These are phyloP conservation scores for Baccha elongata DNA, from an alignment of 2,888 invertebrate genomes.

Conservation along the genomic window DNA sequence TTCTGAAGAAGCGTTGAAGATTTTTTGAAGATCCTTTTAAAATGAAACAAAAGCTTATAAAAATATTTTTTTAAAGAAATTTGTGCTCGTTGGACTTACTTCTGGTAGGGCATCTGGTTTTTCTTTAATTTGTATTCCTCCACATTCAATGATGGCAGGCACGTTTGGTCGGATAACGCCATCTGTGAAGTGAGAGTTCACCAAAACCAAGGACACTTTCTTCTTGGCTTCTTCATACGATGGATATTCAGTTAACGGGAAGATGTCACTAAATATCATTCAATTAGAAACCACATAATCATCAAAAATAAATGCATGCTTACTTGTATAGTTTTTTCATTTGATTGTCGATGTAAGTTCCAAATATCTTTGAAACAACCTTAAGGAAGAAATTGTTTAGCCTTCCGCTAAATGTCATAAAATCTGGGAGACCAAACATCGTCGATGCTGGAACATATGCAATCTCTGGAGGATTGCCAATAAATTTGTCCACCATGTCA, in stretches of 20 bases:
- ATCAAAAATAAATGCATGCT: background rate
- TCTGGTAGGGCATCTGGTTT: conserved; percentile 74
- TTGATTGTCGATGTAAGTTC: background rate
- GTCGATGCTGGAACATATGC: conserved; percentile 31
- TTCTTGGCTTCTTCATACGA: conserved; percentile 75
- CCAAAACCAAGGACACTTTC: conserved; percentile 77
- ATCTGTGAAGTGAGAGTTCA: conserved; percentile 78
- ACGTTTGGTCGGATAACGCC: conserved; percentile 78
- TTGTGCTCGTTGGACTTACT: conserved; percentile 51
- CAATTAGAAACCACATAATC: background rate
- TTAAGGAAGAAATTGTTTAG: conserved; percentile 68
- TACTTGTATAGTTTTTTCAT: conserved; percentile 32
- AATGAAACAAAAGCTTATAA: background rate
- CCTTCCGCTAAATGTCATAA: conserved; percentile 76
- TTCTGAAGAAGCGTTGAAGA: conserved; percentile 75
- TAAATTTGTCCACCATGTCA: conserved; percentile 1
- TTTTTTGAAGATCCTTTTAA: conserved; percentile 75
- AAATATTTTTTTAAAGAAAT: background rate
- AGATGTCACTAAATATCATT: conserved; percentile 66
- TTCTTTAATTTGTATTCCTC: conserved; percentile 79
- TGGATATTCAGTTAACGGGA: conserved; percentile 75
- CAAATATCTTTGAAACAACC: background rate
- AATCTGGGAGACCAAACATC: background rate
- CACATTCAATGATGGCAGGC: conserved; percentile 78
- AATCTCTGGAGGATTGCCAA: conserved; percentile 45